Conservation (phyloP, 2,888 invertebrate species). For the Patella ulyssiponensis region DNA sequence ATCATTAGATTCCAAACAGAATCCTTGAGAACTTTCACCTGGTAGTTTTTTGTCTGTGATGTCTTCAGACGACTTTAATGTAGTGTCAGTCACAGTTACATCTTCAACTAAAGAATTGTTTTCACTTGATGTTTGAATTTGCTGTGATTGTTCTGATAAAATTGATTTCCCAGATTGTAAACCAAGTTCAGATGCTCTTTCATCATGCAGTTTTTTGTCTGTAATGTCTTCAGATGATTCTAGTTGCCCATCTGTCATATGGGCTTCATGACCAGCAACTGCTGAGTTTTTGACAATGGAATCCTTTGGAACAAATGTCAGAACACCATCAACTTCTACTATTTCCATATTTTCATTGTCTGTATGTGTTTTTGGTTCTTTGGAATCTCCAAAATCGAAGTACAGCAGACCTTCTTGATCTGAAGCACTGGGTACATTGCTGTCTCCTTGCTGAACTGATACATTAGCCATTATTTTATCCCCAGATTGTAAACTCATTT, state of each 20-base stretch:
- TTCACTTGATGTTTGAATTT: too few relatives aligned
- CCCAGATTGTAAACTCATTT: too few relatives aligned
- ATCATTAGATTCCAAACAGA: neutral
- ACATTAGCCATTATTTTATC: too few relatives aligned
- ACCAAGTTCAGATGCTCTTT: too few relatives aligned
- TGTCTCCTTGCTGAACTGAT: too few relatives aligned
- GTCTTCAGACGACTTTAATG: neutral
- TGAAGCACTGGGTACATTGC: neutral
- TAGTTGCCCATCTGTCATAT: too few relatives aligned
- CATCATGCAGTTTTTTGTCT: too few relatives aligned
- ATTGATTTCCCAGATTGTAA: too few relatives aligned
- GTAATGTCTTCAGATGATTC: too few relatives aligned
- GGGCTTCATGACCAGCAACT: too few relatives aligned
- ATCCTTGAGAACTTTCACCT: neutral
- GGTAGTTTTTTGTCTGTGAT: neutral
- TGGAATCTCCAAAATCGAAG: neutral
- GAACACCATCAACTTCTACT: conserved; percentile 1
- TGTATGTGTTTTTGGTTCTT: neutral
- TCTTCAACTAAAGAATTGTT: neutral
- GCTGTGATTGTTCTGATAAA: too few relatives aligned
- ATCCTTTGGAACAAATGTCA: conserved; percentile 1
- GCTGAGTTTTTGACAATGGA: too few relatives aligned
- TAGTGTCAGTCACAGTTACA: neutral
- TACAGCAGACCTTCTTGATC: neutral
- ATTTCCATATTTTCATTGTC: neutral